Conservation (phyloP, 2,888 invertebrate genomes). For the Pseudoips prasinana region DNA sequence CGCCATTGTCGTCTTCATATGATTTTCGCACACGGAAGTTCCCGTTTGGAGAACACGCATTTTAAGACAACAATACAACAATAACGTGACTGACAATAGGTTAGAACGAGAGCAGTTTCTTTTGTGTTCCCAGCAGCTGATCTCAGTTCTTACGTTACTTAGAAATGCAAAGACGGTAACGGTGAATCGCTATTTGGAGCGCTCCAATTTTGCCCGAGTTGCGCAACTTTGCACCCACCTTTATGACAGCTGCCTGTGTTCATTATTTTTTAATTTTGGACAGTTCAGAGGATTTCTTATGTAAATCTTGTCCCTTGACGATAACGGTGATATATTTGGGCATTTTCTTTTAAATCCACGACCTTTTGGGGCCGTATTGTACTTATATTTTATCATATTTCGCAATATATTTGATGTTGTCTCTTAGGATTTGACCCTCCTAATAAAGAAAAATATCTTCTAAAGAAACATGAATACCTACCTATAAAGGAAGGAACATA, state of each 20-base stretch:
- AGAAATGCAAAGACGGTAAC: conserved; percentile 47
- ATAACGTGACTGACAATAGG: conserved; percentile 59
- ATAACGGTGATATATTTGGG: too few species aligned
- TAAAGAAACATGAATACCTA: too few species aligned
- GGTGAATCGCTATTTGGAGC: conserved; percentile 49
- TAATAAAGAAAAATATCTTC: too few species aligned
- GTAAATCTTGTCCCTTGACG: conserved; percentile 9
- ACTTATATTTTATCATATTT: too few species aligned
- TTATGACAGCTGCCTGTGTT: conserved; percentile 29
- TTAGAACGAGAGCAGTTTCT: conserved; percentile 59
- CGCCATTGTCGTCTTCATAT: conserved; percentile 49
- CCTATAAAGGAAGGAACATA: too few species aligned
- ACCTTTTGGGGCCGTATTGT: too few species aligned
- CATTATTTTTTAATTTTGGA: conserved; percentile 20
- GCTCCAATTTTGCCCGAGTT: conserved; percentile 42
- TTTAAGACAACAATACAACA: conserved; percentile 66
- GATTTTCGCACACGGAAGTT: conserved; percentile 77
- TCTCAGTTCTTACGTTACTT: conserved; percentile 51
- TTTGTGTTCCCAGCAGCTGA: conserved; percentile 67
- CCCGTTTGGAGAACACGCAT: conserved; percentile 61
- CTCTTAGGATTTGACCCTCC: conserved; percentile 1
- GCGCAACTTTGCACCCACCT: conserved; percentile 27
- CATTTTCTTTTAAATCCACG: too few species aligned
- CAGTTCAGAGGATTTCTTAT: conserved; percentile 19
- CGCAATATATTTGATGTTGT: not conserved